These are phyloP conservation scores for Panurus biarmicus DNA, from an alignment of 2,113 vertebrate species.

Conservation along the genomic window DNA sequence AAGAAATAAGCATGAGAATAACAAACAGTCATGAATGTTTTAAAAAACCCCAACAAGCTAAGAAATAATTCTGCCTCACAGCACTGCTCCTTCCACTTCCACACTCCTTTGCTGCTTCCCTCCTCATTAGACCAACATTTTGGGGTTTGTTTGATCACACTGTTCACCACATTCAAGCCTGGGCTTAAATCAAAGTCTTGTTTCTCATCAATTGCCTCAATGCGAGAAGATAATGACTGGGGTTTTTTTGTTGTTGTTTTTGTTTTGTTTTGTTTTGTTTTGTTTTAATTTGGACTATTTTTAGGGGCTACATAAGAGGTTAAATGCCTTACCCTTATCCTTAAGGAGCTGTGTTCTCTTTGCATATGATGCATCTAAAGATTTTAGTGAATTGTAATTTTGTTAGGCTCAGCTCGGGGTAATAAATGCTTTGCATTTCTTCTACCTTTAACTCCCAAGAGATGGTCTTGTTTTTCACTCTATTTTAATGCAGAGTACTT, in stretches of 20 bases:
- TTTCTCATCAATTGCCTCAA: not conserved
- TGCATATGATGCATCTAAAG: not conserved
- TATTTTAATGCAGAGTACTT: not conserved
- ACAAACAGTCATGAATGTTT: not conserved
- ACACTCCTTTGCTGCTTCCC: not conserved
- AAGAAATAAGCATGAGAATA: not conserved
- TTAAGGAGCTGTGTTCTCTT: not conserved
- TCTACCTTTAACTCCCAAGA: not conserved
- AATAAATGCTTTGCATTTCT: not conserved
- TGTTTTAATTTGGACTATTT: not conserved
- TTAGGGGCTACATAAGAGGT: not conserved
- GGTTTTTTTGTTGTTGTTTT: too few species aligned
- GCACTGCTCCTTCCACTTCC: not conserved
- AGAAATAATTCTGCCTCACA: not conserved
- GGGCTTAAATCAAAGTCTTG: not conserved
- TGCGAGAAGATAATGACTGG: not conserved
- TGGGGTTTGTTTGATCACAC: not conserved
- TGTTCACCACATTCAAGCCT: not conserved
- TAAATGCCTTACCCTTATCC: not conserved
- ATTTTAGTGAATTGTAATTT: not conserved
- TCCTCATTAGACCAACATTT: not conserved
- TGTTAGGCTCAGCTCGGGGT: not conserved
- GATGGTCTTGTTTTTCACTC: not conserved
- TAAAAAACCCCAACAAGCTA: not conserved
- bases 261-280: accelerated